Evolutionary conservation across 2,888 invertebrate genomes (phyloP).

Genomic region (Pristionchus maxplancki): DNA sequence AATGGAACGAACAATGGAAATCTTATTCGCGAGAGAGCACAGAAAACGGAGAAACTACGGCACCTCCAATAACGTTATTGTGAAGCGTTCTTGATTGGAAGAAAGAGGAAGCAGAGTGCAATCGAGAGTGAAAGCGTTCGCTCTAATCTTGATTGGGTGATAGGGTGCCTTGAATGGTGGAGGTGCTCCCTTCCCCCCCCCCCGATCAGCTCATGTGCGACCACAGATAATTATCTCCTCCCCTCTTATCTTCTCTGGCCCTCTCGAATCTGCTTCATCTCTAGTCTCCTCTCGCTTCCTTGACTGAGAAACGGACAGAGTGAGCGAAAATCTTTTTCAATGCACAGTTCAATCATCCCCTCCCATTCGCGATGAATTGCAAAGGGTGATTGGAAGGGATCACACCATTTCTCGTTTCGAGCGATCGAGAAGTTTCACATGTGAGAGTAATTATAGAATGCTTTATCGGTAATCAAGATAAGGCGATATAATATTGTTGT

Average conservation of each 20-base stretch:
- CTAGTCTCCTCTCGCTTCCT: neutral
- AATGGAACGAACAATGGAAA: too few relatives aligned
- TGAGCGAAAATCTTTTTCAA: neutral
- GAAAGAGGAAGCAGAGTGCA: neutral
- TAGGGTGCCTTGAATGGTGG: constrained; percentile 7
- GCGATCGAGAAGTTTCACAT: neutral
- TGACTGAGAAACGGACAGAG: neutral
- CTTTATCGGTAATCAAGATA: neutral
- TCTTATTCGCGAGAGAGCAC: too few relatives aligned
- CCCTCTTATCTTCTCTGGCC: neutral
- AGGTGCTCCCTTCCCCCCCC: neutral
- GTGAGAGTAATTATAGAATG: neutral
- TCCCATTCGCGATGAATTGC: neutral
- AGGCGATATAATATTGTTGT: neutral
- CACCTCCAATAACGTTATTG: too few relatives aligned
- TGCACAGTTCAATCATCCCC: neutral
- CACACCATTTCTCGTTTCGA: neutral
- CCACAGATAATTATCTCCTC: neutral
- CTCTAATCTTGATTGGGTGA: neutral
- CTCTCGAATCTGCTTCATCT: neutral
- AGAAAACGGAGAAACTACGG: too few relatives aligned
- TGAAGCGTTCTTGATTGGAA: too few relatives aligned
- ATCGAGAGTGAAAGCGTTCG: neutral
- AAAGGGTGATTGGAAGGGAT: neutral
- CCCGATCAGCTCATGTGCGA: constrained; percentile 8